phyloP scores from a whole-genome alignment of 2,888 invertebrate genomes.

The Pachymerium ferrugineum region DNA sequence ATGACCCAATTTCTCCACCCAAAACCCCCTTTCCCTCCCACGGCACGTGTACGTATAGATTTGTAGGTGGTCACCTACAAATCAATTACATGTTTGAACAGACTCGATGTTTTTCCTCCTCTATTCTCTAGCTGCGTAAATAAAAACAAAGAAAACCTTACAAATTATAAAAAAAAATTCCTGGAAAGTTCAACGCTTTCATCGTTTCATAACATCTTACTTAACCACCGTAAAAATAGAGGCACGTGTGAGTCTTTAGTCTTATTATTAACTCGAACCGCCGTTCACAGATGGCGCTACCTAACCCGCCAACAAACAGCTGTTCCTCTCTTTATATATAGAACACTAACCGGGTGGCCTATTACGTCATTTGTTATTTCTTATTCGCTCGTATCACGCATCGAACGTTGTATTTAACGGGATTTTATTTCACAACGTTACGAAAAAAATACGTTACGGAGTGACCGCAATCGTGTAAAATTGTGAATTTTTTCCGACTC shows the following conservation, averaged over 20 bases:
- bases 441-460: no score
- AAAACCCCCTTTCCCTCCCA: background rate
- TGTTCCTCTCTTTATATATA: background rate
- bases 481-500: no score
- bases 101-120: background rate
- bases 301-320: background rate
- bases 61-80: background rate
- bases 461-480: no score
- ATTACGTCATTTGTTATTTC: background rate
- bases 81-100: background rate
- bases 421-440: no score
- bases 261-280: no score
- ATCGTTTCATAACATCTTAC: background rate
- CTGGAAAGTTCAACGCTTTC: background rate
- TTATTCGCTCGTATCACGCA: background rate
- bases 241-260: no score
- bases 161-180: background rate
- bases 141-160: background rate
- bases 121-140: no score
- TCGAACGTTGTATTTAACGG: no score
- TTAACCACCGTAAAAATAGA: background rate
- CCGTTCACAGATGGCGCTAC: background rate
- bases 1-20: background rate
- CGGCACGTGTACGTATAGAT: background rate
- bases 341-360: background rate